phyloP scores from a whole-genome alignment of 2,888 invertebrate genomes.

The Coecobrya sp. region DNA sequence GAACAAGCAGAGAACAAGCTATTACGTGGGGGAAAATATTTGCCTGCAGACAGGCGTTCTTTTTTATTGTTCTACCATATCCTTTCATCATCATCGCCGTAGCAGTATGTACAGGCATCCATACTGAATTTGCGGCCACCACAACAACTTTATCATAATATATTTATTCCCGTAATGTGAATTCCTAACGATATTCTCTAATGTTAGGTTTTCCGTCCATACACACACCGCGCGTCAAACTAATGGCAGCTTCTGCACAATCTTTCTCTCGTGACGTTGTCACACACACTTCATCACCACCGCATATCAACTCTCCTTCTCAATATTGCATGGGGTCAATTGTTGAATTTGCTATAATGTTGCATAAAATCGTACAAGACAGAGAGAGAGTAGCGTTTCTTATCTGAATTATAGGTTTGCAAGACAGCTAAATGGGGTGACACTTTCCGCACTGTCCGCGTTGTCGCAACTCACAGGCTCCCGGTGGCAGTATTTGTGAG shows the following conservation, averaged over 20 bases:
- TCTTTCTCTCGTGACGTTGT: conserved; percentile 1
- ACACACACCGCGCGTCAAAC: conserved; percentile 26
- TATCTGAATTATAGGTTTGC: conserved; percentile 24
- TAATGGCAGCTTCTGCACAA: conserved; percentile 31
- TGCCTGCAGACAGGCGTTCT: conserved; percentile 37
- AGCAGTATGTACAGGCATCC: conserved; percentile 30
- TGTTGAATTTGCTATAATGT: conserved; percentile 17
- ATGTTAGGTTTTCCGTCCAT: conserved; percentile 6
- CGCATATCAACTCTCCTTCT: background rate
- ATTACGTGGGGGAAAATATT: conserved; percentile 27
- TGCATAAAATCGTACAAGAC: background rate
- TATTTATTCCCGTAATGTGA: conserved; percentile 19
- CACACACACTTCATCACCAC: conserved; percentile 15
- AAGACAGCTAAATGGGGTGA: conserved; percentile 26
- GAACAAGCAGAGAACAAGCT: background rate
- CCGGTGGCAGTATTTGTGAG: background rate
- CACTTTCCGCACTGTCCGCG: conserved; percentile 3
- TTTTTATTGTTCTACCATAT: conserved; percentile 24
- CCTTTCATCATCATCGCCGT: background rate
- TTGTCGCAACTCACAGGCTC: background rate
- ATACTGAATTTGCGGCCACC: background rate
- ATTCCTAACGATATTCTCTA: conserved; percentile 14
- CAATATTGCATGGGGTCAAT: conserved; percentile 46
- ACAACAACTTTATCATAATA: conserved; percentile 23
- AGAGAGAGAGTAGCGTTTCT: background rate